Base-by-base conservation (phyloP, 2,888 invertebrate species). In the Scotopteryx bipunctaria region DNA sequence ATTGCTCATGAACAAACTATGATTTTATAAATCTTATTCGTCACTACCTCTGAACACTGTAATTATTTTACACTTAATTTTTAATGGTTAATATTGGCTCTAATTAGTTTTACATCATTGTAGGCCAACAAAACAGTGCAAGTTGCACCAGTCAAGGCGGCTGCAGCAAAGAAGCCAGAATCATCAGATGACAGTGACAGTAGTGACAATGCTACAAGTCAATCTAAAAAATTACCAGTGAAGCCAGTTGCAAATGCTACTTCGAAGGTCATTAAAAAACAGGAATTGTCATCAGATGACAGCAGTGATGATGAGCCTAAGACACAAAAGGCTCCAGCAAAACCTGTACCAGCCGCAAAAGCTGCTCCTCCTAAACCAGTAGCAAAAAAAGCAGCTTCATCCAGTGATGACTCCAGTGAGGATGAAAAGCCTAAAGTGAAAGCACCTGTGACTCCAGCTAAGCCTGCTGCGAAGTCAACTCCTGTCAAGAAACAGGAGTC, bases 11-110 rank as follows among this genome's bases (percentile, higher is more conserved):
- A 61, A 38, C 8, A 11, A 45, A 25, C 32, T 55, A 40, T 69
- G 67, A 69, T 67, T 59, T 52, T 48, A 64, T 13, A 50, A 43
- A 53, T 40, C 14, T 43, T 44, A 64, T 80, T 86, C 84, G 86
- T 86, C 86, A 86, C 86, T 87, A 86, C 87, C 87, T 85, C 86
- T 87, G 73, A 73, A 43, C 21, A 56, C 33, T 2, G 5, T 9
- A 1, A 21, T 27, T 16, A 0, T 36, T n/a, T 21, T 19, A 13
- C n/a, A n/a, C 14, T n/a, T 8, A 1, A 19, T 4, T 14, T 3
- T 21, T 1, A 14, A 31, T 15, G 3, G 8, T 35, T 11, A 27
- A 3, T n/a, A 9, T 32, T 32, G 15, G 5, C n/a, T 14, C 0
- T 44, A 17, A 25, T 6, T 16, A 25, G 9, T 0, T 16, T 4